phyloP scores from a whole-genome alignment of 2,797 vertebrate genomes.

The Oreochromis mossambicus region DNA sequence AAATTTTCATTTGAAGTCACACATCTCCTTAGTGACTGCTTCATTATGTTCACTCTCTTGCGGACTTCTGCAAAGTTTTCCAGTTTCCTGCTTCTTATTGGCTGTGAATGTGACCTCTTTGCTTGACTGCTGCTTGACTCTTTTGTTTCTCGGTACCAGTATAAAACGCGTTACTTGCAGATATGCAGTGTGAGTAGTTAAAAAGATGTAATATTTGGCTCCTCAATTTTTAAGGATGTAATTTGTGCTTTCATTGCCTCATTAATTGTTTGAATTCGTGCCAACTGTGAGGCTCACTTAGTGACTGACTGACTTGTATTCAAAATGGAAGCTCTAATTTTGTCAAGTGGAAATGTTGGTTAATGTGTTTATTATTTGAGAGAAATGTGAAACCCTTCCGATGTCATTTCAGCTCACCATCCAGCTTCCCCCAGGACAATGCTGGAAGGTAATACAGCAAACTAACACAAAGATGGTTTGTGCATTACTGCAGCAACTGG shows the following conservation, averaged over 20 bases:
- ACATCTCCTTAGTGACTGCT: background rate
- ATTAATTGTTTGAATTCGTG: background rate
- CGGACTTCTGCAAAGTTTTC: background rate
- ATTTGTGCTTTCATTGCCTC: background rate
- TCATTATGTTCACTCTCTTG: background rate
- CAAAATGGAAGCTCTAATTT: background rate
- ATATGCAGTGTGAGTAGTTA: background rate
- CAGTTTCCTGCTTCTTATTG: background rate
- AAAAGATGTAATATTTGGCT: background rate
- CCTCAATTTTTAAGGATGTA: background rate
- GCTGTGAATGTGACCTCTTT: background rate
- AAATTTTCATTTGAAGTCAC: background rate
- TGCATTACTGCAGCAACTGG: slow-evolving; percentile 50
- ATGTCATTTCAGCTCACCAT: slow-evolving; percentile 77
- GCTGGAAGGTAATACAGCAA: slow-evolving; percentile 77
- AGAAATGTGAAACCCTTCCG: slow-evolving; percentile 69
- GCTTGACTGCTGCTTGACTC: background rate
- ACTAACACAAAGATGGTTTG: slow-evolving; percentile 61
- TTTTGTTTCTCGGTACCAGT: background rate
- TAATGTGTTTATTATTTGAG: slow-evolving; percentile 24
- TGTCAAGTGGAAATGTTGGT: slow-evolving; percentile 26
- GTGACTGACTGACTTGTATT: background rate
- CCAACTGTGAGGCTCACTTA: background rate
- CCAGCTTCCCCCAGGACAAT: slow-evolving; percentile 70
- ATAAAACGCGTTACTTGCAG: background rate